Conservation (phyloP, 2,888 invertebrate genomes). For the Melanotus villosus region DNA sequence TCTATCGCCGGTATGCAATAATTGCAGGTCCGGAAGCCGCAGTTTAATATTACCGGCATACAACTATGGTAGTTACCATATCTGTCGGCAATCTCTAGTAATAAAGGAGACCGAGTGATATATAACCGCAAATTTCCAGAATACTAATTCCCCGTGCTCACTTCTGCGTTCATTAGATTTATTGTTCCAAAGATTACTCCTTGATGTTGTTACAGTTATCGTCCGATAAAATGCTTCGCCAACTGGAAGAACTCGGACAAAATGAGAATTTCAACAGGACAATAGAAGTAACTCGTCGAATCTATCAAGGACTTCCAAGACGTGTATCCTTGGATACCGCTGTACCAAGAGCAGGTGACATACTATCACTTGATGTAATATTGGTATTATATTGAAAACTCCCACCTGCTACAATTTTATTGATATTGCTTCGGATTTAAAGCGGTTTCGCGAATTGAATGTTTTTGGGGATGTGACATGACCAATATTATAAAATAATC, state of each 20-base stretch:
- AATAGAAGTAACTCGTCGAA: constrained; percentile 72
- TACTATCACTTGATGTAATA: constrained; percentile 11
- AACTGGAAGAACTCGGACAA: constrained; percentile 65
- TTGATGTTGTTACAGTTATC: constrained; percentile 58
- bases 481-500: not conserved
- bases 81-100: constrained; percentile 31
- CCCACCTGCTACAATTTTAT: constrained; percentile 21
- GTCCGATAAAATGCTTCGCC: constrained; percentile 58
- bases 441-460: not conserved
- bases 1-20: constrained; percentile 12
- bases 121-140: constrained; percentile 28
- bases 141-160: constrained; percentile 30
- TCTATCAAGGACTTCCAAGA: constrained; percentile 74
- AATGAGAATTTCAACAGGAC: constrained; percentile 74
- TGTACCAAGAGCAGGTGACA: constrained; percentile 73
- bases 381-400: constrained; percentile 18
- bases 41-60: constrained; percentile 36
- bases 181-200: not conserved
- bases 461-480: not conserved
- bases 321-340: constrained; percentile 74
- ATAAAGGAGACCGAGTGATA: constrained; percentile 33
- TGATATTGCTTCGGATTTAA: constrained; percentile 16
- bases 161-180: not conserved
- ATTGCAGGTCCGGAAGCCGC: constrained; percentile 25
- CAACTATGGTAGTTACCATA: constrained; percentile 32